Evolutionary conservation across 2,888 invertebrate species (phyloP).

Genomic region (Onthophagus sagittarius): DNA sequence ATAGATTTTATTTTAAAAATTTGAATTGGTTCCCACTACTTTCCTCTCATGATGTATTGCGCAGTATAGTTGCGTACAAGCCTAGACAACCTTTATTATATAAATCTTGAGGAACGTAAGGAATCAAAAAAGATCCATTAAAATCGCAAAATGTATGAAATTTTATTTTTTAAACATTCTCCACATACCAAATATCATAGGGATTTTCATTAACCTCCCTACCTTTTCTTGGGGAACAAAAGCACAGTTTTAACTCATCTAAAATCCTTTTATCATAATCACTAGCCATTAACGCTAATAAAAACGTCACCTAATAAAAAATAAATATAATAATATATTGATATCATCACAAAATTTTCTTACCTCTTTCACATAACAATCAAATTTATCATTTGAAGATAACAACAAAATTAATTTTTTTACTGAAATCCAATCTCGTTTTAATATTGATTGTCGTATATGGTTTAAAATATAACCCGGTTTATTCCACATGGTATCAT

Average conservation of each 20-base stretch:
- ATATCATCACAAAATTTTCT: neutral
- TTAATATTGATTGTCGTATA: constrained; percentile 8
- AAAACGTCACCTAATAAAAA: constrained; percentile 9
- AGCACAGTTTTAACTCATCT: constrained; percentile 11
- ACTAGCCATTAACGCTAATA: constrained; percentile 6
- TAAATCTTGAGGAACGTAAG: too few species aligned
- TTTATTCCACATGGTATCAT: constrained; percentile 3
- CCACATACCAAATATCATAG: constrained; percentile 17
- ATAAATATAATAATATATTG: neutral
- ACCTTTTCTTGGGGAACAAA: neutral
- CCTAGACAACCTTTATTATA: too few species aligned
- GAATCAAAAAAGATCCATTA: too few species aligned
- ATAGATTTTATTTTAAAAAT: too few species aligned
- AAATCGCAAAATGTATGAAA: neutral
- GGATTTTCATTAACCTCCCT: neutral
- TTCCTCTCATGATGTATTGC: too few species aligned
- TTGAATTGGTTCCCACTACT: too few species aligned
- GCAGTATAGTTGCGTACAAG: too few species aligned
- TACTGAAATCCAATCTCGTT: constrained; percentile 14
- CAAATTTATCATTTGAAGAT: constrained; percentile 5
- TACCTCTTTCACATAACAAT: constrained; percentile 16
- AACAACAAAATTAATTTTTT: neutral
- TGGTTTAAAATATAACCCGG: constrained; percentile 13
- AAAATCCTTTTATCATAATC: constrained; percentile 4
- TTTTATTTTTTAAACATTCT: neutral